phyloP scores from a whole-genome alignment of 2,888 invertebrate genomes.

The Glyphotaelius pellucidus region DNA sequence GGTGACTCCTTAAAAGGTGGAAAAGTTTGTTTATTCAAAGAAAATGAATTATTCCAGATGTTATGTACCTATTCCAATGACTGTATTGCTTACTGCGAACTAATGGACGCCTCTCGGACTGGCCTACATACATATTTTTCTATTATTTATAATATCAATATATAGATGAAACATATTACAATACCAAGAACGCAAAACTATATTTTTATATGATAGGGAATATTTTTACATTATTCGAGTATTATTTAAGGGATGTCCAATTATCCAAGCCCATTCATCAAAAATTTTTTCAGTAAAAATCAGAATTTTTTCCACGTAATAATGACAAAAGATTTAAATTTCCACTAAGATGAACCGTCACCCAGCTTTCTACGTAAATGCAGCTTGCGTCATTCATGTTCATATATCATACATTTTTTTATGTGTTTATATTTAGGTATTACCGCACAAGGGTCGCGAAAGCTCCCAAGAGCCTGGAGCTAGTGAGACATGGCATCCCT shows the following conservation, averaged over 20 bases:
- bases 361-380: too few relatives aligned
- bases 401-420: too few relatives aligned
- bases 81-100: background rate
- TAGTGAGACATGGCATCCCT: too few relatives aligned
- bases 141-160: background rate
- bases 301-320: too few relatives aligned
- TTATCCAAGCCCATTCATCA: background rate
- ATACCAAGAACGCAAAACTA: background rate
- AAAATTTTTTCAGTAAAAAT: too few relatives aligned
- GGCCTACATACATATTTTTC: constrained; percentile 4
- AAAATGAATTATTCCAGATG: constrained; percentile 5
- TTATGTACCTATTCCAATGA: background rate
- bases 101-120: constrained; percentile 10
- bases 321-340: too few relatives aligned
- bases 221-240: background rate
- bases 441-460: too few relatives aligned
- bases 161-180: background rate
- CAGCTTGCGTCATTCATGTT: too few relatives aligned
- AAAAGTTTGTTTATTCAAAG: constrained; percentile 43
- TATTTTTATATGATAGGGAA: background rate
- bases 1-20: constrained; percentile 20
- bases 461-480: too few relatives aligned
- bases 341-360: too few relatives aligned
- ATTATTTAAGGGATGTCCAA: constrained; percentile 7
- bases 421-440: too few relatives aligned